Evolutionary conservation across 2,888 invertebrate species (phyloP).

Genomic region (Tetrapedia diversipes): DNA sequence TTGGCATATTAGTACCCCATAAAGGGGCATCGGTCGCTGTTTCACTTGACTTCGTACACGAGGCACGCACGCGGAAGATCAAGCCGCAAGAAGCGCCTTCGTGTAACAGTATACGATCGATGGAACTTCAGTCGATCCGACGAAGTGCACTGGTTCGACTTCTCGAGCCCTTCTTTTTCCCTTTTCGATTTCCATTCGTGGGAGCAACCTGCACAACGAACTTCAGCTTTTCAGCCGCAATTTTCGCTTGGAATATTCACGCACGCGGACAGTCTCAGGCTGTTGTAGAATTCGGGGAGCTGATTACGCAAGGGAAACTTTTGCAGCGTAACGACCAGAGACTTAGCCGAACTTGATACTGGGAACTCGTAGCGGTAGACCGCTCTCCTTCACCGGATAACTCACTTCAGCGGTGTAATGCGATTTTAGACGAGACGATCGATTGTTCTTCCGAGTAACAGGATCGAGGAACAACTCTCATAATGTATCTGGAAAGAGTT

Average conservation of each 20-base stretch:
- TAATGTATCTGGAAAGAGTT: no score
- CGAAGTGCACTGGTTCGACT: conserved; percentile 27
- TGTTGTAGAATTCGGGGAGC: background rate
- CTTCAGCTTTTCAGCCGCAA: background rate
- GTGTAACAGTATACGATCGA: conserved; percentile 54
- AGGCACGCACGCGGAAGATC: conserved; percentile 69
- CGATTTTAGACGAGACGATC: background rate
- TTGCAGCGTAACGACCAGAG: conserved; percentile 1
- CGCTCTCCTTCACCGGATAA: conserved; percentile 10
- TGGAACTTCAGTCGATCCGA: conserved; percentile 40
- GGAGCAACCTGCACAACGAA: background rate
- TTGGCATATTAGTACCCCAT: conserved; percentile 66
- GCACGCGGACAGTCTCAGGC: background rate
- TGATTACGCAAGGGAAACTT: conserved; percentile 1
- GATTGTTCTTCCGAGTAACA: background rate
- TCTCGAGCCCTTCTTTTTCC: background rate
- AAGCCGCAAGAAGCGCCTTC: conserved; percentile 57
- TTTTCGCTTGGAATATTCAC: background rate
- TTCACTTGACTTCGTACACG: conserved; percentile 63
- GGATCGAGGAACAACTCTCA: conserved; percentile 26
- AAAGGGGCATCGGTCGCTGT: conserved; percentile 65
- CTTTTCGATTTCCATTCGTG: background rate
- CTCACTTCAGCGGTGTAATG: background rate
- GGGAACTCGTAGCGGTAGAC: conserved; percentile 14
- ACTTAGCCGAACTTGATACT: conserved; percentile 11